Percentiles rank a stretch among this genome's conserved stretches.
Conservation (phyloP, 2,797 vertebrate species). For the Eupleurogrammus muticus region DNA sequence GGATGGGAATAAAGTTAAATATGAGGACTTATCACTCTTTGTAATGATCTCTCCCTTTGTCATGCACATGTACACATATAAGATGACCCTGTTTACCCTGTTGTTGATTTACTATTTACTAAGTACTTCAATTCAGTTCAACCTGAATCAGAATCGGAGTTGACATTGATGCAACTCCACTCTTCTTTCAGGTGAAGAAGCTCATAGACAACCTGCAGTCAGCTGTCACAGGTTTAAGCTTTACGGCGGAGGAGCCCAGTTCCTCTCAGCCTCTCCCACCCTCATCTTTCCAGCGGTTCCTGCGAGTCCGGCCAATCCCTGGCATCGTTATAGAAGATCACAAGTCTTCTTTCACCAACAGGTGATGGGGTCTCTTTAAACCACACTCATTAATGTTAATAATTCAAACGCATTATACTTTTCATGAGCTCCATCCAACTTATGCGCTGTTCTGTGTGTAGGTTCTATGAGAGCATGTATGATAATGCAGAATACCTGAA, state of each 20-base stretch:
- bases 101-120: no score
- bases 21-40: no score
- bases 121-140: neutral
- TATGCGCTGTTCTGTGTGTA: conserved; percentile 67
- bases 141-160: neutral
- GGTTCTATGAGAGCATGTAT: conserved; percentile 93
- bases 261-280: conserved; percentile 90
- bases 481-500: conserved; percentile 88
- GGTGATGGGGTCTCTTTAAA: conserved; percentile 66
- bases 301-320: conserved; percentile 86
- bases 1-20: no score
- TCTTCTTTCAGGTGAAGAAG: conserved; percentile 84
- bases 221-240: conserved; percentile 22
- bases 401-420: no score
- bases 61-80: no score
- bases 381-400: neutral
- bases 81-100: no score
- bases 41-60: no score
- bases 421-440: no score
- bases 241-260: conserved; percentile 68
- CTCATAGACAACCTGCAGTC: conserved; percentile 65
- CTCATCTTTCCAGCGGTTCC: conserved; percentile 94
- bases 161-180: no score
- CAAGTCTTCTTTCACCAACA: conserved; percentile 83
- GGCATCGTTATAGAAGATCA: conserved; percentile 92